Conservation (phyloP, 2,888 invertebrate genomes). For the Vesta saturnalis region DNA sequence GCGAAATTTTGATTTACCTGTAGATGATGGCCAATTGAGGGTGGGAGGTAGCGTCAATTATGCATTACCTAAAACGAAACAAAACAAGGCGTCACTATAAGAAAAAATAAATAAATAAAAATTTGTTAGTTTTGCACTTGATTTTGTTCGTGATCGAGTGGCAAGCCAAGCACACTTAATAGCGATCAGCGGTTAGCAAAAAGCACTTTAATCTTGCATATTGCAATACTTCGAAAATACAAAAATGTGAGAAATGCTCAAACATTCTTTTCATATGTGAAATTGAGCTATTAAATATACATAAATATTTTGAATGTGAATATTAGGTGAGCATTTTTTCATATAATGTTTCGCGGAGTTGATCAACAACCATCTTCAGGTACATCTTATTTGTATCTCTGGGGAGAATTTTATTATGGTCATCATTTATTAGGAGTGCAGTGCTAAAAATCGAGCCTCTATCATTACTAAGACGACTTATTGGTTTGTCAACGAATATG, state of each 20-base stretch:
- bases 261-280: too few species aligned
- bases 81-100: slow-evolving; percentile 28
- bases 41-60: slow-evolving; percentile 56
- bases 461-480: too few species aligned
- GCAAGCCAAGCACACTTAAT: not conserved
- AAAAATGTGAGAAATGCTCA: not conserved
- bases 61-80: slow-evolving; percentile 61
- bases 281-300: too few species aligned
- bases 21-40: slow-evolving; percentile 48
- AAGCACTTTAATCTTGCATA: not conserved
- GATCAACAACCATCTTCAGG: too few species aligned
- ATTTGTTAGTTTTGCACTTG: not conserved
- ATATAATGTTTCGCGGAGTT: not conserved
- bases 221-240: not conserved
- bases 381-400: too few species aligned
- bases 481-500: too few species aligned
- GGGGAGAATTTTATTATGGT: too few species aligned
- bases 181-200: not conserved
- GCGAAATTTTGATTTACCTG: slow-evolving; percentile 49
- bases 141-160: too few species aligned
- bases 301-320: not conserved
- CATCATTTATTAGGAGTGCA: too few species aligned
- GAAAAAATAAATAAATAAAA: slow-evolving; percentile 27
- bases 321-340: not conserved
- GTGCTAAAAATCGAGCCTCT: too few species aligned